Evolutionary conservation across 1,140 invertebrate genomes (phyloP).

Genomic region (Trichomalopsis sarcophagae): DNA sequence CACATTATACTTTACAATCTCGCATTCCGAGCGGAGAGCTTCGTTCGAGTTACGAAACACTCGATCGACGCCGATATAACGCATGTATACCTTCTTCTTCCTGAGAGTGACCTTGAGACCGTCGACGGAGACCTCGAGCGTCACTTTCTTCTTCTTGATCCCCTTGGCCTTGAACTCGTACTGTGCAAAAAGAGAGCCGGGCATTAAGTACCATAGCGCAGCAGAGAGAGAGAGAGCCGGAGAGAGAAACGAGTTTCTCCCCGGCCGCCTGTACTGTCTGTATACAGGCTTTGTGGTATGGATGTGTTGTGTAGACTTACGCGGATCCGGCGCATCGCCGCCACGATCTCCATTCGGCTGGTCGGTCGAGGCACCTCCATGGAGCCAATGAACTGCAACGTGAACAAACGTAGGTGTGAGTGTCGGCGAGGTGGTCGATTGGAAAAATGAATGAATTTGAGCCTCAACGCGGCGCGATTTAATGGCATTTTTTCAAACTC

Average conservation of each 20-base stretch:
- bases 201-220: neutral
- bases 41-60: neutral
- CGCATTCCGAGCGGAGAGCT: neutral
- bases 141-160: slow-evolving; percentile 98
- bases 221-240: neutral
- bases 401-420: slow-evolving; percentile 23
- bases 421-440: neutral
- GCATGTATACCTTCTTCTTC: slow-evolving; percentile 82
- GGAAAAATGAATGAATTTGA: slow-evolving; percentile 39
- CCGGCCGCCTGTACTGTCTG: neutral
- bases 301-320: slow-evolving; percentile 79
- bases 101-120: slow-evolving; percentile 91
- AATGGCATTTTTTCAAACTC: neutral
- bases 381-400: slow-evolving; percentile 95
- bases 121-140: slow-evolving; percentile 94
- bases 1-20: too few relatives aligned
- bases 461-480: neutral
- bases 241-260: slow-evolving; percentile 36
- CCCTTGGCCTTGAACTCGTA: slow-evolving; percentile 99
- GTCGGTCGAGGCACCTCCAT: slow-evolving; percentile 96
- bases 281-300: neutral
- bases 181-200: slow-evolving; percentile 77
- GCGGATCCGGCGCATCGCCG: slow-evolving; percentile 97
- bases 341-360: slow-evolving; percentile 97
- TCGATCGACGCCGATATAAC: too few relatives aligned